phyloP scores from a whole-genome alignment of 2,113 vertebrate species.

The Apaloderma vittatum region DNA sequence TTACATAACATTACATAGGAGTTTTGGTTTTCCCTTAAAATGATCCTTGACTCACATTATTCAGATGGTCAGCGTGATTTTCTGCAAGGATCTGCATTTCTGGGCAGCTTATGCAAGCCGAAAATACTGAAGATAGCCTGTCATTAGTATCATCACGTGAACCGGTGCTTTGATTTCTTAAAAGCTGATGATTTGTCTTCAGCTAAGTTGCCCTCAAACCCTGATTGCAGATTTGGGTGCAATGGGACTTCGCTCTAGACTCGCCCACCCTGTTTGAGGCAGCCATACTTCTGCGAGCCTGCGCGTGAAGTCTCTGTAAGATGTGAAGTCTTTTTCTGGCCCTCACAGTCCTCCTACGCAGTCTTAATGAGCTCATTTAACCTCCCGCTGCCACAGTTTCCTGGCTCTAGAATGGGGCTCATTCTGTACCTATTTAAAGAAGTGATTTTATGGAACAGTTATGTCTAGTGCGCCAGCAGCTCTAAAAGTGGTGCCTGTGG shows the following conservation, averaged over 20 bases:
- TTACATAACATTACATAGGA: not conserved
- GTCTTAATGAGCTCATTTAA: not conserved
- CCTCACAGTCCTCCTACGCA: not conserved
- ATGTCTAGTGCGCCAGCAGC: not conserved
- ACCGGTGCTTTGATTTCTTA: not conserved
- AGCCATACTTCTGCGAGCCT: not conserved
- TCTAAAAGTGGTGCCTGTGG: not conserved
- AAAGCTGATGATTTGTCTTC: not conserved
- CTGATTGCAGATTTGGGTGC: not conserved
- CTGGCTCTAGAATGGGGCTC: not conserved
- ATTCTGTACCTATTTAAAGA: not conserved
- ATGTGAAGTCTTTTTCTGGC: not conserved
- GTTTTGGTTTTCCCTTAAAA: not conserved
- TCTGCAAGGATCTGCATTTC: not conserved
- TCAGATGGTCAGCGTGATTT: not conserved
- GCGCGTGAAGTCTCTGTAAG: not conserved
- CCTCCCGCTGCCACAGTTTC: not conserved
- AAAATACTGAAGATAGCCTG: not conserved
- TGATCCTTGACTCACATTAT: not conserved
- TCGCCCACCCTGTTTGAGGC: not conserved
- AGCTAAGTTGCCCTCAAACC: not conserved
- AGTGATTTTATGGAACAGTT: not conserved
- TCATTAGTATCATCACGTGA: not conserved
- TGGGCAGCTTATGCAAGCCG: not conserved
- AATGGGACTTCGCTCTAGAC: rapidly evolving